Percentiles rank a stretch among this genome's conserved stretches.
Conservation (phyloP, 2,113 vertebrate genomes). For the Xiphophorus couchianus region DNA sequence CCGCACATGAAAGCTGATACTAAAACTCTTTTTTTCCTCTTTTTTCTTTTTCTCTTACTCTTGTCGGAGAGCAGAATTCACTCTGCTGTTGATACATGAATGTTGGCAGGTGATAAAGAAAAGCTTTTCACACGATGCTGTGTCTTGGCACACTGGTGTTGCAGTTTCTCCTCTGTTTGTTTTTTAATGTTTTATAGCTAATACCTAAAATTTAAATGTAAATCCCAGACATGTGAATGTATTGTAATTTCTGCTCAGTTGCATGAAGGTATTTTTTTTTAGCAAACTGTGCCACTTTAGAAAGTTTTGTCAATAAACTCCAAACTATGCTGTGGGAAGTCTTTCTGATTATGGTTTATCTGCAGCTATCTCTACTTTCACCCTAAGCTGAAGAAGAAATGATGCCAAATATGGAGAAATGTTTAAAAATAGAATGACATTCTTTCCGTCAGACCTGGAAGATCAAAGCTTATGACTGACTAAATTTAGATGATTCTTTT, state of each 20-base stretch:
- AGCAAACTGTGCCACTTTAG: background rate
- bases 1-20: conserved; percentile 25
- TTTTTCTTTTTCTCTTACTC: background rate
- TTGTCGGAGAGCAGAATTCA: conserved; percentile 25
- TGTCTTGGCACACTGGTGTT: conserved; percentile 27
- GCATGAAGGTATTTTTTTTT: background rate
- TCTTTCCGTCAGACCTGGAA: background rate
- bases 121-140: background rate
- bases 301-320: conserved; percentile 29
- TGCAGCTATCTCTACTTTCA: conserved; percentile 27
- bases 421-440: too few relatives aligned
- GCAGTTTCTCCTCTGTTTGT: conserved; percentile 14
- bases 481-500: background rate
- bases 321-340: conserved; percentile 26
- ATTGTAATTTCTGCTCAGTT: conserved; percentile 12
- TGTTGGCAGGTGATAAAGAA: conserved; percentile 60
- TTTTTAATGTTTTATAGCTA: conserved; percentile 27
- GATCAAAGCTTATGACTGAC: conserved; percentile 1
- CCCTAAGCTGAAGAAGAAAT: background rate
- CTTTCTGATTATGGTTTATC: conserved; percentile 40
- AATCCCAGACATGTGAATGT: conserved; percentile 4
- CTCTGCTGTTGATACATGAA: conserved; percentile 41
- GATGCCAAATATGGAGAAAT: background rate
- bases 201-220: conserved; percentile 26
- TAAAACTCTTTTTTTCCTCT: background rate